Evolutionary conservation across 2,888 invertebrate species (phyloP).

Genomic region (Drosophila nigricruria): DNA sequence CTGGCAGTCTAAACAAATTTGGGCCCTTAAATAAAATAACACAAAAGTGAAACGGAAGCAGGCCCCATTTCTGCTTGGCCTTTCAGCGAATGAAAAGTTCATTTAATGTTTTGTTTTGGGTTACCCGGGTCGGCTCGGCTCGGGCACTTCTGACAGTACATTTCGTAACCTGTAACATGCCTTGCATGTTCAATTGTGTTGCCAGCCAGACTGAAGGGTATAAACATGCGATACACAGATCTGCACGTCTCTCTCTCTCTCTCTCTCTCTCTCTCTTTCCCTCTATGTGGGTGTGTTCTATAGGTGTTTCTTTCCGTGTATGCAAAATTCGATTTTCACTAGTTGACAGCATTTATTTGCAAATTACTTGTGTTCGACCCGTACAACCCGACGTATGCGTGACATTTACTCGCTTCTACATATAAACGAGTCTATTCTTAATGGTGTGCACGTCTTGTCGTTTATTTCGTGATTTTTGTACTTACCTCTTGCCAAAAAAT

Average conservation of each 20-base stretch:
- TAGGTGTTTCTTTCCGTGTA: constrained; percentile 7
- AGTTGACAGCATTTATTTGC: constrained; percentile 71
- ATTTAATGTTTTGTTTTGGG: constrained; percentile 52
- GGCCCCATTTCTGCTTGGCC: constrained; percentile 15
- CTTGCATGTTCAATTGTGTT: constrained; percentile 68
- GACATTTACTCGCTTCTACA: constrained; percentile 15
- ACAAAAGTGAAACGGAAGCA: constrained; percentile 41
- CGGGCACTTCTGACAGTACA: constrained; percentile 59
- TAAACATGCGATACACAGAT: constrained; percentile 27
- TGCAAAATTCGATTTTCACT: constrained; percentile 56
- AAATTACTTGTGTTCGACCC: constrained; percentile 68
- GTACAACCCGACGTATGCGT: constrained; percentile 34
- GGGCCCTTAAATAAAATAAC: constrained; percentile 43
- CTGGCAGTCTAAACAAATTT: constrained; percentile 48
- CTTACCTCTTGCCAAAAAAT: constrained; percentile 1
- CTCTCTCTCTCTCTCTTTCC: neutral
- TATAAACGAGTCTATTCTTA: constrained; percentile 8
- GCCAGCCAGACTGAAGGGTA: constrained; percentile 21
- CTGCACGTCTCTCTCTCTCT: neutral
- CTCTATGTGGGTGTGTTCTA: neutral
- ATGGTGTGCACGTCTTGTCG: constrained; percentile 25
- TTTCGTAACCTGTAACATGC: constrained; percentile 61
- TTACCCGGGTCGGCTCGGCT: constrained; percentile 20
- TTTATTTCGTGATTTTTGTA: constrained; percentile 36
- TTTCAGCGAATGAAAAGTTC: constrained; percentile 51